Conservation (phyloP, 1,140 invertebrate species). For the Drosophila busckii region DNA sequence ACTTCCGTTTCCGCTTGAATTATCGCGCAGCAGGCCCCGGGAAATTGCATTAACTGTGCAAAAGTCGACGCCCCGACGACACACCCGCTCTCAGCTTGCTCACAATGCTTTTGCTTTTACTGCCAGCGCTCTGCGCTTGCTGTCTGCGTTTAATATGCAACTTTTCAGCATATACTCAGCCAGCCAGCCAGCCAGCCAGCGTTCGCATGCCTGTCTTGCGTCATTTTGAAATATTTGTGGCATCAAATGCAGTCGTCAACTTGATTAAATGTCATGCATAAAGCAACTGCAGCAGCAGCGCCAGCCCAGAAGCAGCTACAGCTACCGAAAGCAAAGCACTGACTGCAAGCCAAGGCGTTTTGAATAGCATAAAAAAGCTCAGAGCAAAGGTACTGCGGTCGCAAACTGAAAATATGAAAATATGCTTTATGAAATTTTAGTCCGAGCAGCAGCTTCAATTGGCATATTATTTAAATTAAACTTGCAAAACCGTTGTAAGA, state of each 20-base stretch:
- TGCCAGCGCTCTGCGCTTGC: slow-evolving; percentile 29
- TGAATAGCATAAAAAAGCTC: slow-evolving; percentile 39
- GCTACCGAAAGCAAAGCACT: background rate
- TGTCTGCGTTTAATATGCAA: slow-evolving; percentile 76
- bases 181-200: slow-evolving; percentile 20
- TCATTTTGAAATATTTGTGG: slow-evolving; percentile 77
- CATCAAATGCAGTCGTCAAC: slow-evolving; percentile 77
- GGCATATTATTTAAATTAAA: slow-evolving; percentile 19
- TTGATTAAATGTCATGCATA: slow-evolving; percentile 77
- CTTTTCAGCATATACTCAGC: slow-evolving; percentile 50
- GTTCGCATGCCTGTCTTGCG: slow-evolving; percentile 54
- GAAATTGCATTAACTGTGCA: slow-evolving; percentile 75
- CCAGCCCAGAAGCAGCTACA: background rate
- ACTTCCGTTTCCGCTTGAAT: slow-evolving; percentile 77
- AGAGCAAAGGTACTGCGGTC: slow-evolving; percentile 20
- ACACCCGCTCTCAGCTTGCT: background rate
- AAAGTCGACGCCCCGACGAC: slow-evolving; percentile 51
- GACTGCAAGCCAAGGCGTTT: slow-evolving; percentile 51
- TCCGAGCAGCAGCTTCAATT: slow-evolving; percentile 17
- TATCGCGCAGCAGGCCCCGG: slow-evolving; percentile 62
- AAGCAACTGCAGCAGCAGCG: slow-evolving; percentile 65
- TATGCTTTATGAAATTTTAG: slow-evolving; percentile 40
- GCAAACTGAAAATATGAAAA: slow-evolving; percentile 29
- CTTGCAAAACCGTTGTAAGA: too few species aligned
- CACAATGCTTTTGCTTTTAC: slow-evolving; percentile 12